phyloP scores from a whole-genome alignment of 1,140 invertebrate genomes.

The Nasonia vitripennis region DNA sequence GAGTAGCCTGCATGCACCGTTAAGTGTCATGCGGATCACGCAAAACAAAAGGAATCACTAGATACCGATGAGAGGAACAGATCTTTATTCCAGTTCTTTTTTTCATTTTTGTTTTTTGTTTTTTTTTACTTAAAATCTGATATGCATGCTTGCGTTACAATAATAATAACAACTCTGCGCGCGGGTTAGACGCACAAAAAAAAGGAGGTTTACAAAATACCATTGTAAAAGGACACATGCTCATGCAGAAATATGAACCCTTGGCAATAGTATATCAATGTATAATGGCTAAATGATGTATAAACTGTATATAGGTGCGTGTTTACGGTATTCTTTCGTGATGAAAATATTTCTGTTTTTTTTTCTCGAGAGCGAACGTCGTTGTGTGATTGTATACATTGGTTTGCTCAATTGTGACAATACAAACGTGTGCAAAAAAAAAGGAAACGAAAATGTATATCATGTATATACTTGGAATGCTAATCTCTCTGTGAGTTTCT shows the following conservation, averaged over 20 bases:
- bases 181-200: conserved; percentile 44
- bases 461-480: not conserved
- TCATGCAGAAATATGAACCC: conserved; percentile 45
- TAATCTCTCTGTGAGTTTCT: conserved; percentile 6
- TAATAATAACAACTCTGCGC: conserved; percentile 56
- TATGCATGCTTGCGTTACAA: conserved; percentile 71
- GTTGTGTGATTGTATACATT: conserved; percentile 16
- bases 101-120: not conserved
- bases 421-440: conserved; percentile 37
- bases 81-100: conserved; percentile 69
- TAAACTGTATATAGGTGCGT: not conserved
- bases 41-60: conserved; percentile 68
- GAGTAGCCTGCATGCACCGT: conserved; percentile 42
- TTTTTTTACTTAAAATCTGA: conserved; percentile 24
- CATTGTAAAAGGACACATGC: conserved; percentile 43
- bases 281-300: conserved; percentile 37
- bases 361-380: not conserved
- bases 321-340: conserved; percentile 7
- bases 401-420: conserved; percentile 13
- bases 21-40: conserved; percentile 62
- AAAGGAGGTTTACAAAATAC: conserved; percentile 41
- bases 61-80: conserved; percentile 70
- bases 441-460: not conserved
- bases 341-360: conserved; percentile 12
- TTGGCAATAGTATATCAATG: conserved; percentile 29